Conservation (phyloP, 1,140 invertebrate species). For the Aphelinus atriplicis region DNA sequence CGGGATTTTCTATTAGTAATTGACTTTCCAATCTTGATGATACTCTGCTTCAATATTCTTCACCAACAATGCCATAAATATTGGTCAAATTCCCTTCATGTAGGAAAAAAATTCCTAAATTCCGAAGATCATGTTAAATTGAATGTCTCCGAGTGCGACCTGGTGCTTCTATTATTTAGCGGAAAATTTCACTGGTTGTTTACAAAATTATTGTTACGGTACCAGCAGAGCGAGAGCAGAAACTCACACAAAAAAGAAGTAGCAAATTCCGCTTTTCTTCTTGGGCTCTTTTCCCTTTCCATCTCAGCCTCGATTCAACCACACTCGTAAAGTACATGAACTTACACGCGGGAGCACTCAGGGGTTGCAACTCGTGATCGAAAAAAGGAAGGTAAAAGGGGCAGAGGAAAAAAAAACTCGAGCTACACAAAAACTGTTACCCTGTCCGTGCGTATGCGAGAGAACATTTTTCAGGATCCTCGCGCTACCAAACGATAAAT, state of each 20-base stretch:
- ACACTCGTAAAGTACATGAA: slow-evolving; percentile 49
- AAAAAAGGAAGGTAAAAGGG: slow-evolving; percentile 13
- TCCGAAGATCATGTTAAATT: slow-evolving; percentile 2
- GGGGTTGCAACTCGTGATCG: slow-evolving; percentile 39
- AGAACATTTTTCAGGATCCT: slow-evolving; percentile 37
- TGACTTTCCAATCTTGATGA: too few species aligned
- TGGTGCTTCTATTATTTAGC: slow-evolving; percentile 56
- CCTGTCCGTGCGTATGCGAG: slow-evolving; percentile 5
- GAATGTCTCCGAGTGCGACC: slow-evolving; percentile 15
- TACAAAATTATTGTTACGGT: slow-evolving; percentile 59
- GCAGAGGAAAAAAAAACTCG: slow-evolving; percentile 15
- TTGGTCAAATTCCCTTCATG: too few species aligned
- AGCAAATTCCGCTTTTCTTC: not conserved
- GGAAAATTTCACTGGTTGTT: slow-evolving; percentile 53
- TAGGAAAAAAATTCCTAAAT: too few species aligned
- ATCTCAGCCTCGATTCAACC: slow-evolving; percentile 46
- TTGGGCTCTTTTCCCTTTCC: not conserved
- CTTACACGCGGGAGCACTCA: slow-evolving; percentile 42
- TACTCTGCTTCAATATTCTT: too few species aligned
- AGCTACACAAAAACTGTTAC: slow-evolving; percentile 20
- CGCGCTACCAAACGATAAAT: slow-evolving; percentile 42
- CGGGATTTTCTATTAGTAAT: too few species aligned
- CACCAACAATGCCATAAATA: too few species aligned
- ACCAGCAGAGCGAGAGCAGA: slow-evolving; percentile 44
- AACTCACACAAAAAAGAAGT: slow-evolving; percentile 17